Conservation (phyloP, 2,888 invertebrate genomes). For the Orthosia incerta region DNA sequence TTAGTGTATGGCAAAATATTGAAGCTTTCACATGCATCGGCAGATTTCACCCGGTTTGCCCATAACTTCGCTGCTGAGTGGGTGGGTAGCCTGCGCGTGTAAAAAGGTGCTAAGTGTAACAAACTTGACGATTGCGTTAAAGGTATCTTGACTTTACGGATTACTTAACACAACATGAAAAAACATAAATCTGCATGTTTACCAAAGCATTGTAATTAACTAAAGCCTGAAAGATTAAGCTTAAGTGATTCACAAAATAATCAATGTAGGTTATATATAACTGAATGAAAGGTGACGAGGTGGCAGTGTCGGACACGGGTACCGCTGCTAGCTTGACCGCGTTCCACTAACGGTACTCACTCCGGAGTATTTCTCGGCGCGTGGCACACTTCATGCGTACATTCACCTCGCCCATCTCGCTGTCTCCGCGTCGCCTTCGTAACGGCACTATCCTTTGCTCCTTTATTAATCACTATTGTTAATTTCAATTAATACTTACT, state of each 20-base stretch:
- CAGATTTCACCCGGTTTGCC: neutral
- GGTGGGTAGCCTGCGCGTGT: neutral
- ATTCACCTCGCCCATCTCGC: slow-evolving; percentile 89
- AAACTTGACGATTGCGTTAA: neutral
- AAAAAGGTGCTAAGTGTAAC: neutral
- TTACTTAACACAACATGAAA: neutral
- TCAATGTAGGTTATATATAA: slow-evolving; percentile 58
- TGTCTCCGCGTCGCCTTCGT: slow-evolving; percentile 71
- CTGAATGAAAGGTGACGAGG: slow-evolving; percentile 75
- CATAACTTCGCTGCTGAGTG: neutral
- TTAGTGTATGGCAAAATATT: neutral
- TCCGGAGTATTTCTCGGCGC: slow-evolving; percentile 89
- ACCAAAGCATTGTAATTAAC: neutral
- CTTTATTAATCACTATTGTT: slow-evolving; percentile 27
- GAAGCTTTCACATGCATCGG: neutral
- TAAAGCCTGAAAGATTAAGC: neutral
- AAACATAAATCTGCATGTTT: neutral
- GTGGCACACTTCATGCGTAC: slow-evolving; percentile 90
- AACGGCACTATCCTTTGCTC: slow-evolving; percentile 54
- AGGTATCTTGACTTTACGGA: neutral
- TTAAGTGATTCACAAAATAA: slow-evolving; percentile 21
- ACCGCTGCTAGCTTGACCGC: slow-evolving; percentile 89
- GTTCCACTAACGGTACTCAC: slow-evolving; percentile 90
- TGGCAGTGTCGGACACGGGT: slow-evolving; percentile 79
- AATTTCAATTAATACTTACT: neutral